phyloP scores from a whole-genome alignment of 2,888 invertebrate species.

The Stratiomys singularior region DNA sequence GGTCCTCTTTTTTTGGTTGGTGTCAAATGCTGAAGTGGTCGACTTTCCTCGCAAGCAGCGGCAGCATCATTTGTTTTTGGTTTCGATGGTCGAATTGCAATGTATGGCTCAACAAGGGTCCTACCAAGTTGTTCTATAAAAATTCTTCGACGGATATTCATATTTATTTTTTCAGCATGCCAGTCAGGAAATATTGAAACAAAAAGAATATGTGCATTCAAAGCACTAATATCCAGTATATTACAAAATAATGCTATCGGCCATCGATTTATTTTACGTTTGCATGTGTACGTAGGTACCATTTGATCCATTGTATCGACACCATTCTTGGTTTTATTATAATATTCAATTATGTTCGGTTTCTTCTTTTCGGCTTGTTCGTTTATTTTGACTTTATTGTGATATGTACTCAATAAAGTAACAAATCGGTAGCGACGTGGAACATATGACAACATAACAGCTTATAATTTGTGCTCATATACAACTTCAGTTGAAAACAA shows the following conservation, averaged over 20 bases:
- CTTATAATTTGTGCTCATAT: not conserved
- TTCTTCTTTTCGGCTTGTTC: not conserved
- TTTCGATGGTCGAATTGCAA: not conserved
- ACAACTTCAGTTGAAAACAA: constrained; percentile 14
- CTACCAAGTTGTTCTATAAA: not conserved
- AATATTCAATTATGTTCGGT: constrained; percentile 10
- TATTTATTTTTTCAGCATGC: not conserved
- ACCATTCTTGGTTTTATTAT: not conserved
- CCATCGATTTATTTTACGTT: constrained; percentile 25
- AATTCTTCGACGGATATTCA: not conserved
- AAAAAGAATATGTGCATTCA: constrained; percentile 9
- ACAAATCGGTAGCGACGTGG: constrained; percentile 6
- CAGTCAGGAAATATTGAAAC: not conserved
- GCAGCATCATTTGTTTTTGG: not conserved
- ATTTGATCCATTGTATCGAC: constrained; percentile 15
- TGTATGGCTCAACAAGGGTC: not conserved
- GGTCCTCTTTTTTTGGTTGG: not conserved
- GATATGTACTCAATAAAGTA: constrained; percentile 7
- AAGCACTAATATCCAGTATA: constrained; percentile 13
- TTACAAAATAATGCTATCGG: constrained; percentile 21
- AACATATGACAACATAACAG: constrained; percentile 9
- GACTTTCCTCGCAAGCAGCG: not conserved
- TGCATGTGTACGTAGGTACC: not conserved
- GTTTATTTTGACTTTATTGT: not conserved
- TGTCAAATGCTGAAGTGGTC: not conserved